phyloP scores from a whole-genome alignment of 2,888 invertebrate genomes.

The Esperia sulphurella region DNA sequence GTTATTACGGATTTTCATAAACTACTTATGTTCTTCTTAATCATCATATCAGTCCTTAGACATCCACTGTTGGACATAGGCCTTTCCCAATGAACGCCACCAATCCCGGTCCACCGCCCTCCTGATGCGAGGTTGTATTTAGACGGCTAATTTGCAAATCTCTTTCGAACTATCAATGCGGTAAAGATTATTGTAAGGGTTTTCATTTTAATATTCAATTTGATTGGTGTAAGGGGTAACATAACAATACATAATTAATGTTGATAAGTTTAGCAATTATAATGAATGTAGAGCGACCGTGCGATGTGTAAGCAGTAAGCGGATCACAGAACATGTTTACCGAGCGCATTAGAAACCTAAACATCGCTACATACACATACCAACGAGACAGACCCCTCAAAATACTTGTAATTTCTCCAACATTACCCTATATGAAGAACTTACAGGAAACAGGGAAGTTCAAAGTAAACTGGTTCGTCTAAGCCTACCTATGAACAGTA shows the following conservation, averaged over 20 bases:
- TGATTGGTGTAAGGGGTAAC: too few relatives aligned
- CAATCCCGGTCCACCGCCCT: too few relatives aligned
- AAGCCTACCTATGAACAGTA: slow-evolving; percentile 28
- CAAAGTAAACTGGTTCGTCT: slow-evolving; percentile 31
- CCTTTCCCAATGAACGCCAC: too few relatives aligned
- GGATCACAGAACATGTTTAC: slow-evolving; percentile 56
- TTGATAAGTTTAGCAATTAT: slow-evolving; percentile 27
- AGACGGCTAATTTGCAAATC: too few relatives aligned
- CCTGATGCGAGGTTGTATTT: too few relatives aligned
- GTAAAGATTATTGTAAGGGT: background rate
- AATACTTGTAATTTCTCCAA: slow-evolving; percentile 15
- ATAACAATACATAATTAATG: slow-evolving; percentile 9
- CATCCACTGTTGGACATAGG: too few relatives aligned
- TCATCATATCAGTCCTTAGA: too few relatives aligned
- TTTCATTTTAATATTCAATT: background rate
- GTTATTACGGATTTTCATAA: too few relatives aligned
- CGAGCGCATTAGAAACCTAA: slow-evolving; percentile 58
- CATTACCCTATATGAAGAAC: slow-evolving; percentile 7
- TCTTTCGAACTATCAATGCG: too few relatives aligned
- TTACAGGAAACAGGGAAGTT: slow-evolving; percentile 23
- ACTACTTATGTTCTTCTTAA: too few relatives aligned
- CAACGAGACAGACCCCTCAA: slow-evolving; percentile 29
- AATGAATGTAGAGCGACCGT: slow-evolving; percentile 22
- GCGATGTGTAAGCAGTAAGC: slow-evolving; percentile 51
- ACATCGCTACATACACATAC: slow-evolving; percentile 41